Evolutionary conservation across 2,113 vertebrate species (phyloP).

Genomic region (Nycticorax nycticorax): DNA sequence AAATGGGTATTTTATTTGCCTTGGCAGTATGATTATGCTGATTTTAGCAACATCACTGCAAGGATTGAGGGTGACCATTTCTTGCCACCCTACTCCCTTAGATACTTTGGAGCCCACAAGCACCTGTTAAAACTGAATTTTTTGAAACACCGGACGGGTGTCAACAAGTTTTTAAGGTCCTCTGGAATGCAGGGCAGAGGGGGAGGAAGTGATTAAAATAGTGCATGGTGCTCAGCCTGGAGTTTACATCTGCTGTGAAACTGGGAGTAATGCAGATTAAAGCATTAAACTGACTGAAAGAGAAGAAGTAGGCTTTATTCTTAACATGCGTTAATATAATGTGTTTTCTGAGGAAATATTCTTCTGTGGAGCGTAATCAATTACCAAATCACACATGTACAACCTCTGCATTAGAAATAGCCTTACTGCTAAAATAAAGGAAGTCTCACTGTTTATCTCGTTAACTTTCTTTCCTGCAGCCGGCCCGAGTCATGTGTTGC

Average conservation of each 20-base stretch:
- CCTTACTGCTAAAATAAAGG: not conserved
- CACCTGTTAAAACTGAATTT: slow-evolving; percentile 25
- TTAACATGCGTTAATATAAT: not conserved
- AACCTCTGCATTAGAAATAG: not conserved
- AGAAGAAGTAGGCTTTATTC: not conserved
- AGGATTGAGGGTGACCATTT: not conserved
- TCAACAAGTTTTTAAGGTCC: slow-evolving; percentile 28
- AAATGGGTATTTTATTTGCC: not conserved
- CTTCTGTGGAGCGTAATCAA: not conserved
- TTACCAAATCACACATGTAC: not conserved
- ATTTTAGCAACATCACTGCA: not conserved
- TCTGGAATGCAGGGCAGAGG: not conserved
- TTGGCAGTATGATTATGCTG: not conserved
- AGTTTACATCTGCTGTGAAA: not conserved
- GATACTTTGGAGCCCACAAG: not conserved
- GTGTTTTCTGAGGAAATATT: not conserved
- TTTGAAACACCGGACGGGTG: slow-evolving; percentile 28
- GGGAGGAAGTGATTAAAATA: not conserved
- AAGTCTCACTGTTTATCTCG: not conserved
- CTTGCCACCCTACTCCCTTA: not conserved
- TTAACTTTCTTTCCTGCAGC: not conserved
- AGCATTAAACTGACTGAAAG: not conserved
- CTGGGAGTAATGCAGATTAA: not conserved
- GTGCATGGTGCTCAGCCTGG: not conserved
- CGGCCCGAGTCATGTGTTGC: not conserved